Evolutionary conservation across 1,140 invertebrate species (phyloP), one percentile per base, ranked within the genome.

Genomic region (Stegodyphus dumicola): DNA sequence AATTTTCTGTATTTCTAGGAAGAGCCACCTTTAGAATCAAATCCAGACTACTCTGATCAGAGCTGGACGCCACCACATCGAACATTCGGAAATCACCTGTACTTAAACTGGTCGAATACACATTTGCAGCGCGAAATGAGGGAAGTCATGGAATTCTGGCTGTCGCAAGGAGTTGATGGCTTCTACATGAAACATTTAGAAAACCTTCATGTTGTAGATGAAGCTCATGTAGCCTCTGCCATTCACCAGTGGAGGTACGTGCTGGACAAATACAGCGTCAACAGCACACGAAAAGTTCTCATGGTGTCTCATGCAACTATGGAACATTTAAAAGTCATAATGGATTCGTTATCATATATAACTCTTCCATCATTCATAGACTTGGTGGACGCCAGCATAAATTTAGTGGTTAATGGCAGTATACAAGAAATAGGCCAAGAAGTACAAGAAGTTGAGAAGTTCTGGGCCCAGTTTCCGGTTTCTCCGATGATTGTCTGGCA

Each of bases 161-260:
- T 92, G 5, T 87, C 90, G 5, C 91, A 93, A 84, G 93, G 93
- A 3, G 93, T 96, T 0, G 94, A 95, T 90, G 95, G 95, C 0
- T 95, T 96, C 89, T 96, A 95, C 90, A 90, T 96, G 3, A 95
- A 95, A 89, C 94, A 94, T n/a, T 88, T 94, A 51, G 92, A 93
- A 89, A 87, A 91, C 33, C 91, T 92, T 1, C 89, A 91, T 87
- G 90, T 93, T 79, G 88, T 89, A 6, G 87, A 93, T 5, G 91
- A 92, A 56, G 60, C 64, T 7, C 76, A 86, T 48, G 51, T 86
- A 7, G 7, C 15, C 4, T 2, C 7, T n/a, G n/a, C 76, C 6
- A 52, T 86, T 2, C 70, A 54, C 13, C 64, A 76, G 53, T 80
- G 71, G 77, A 33, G 85, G 18, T 11, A 56, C 6, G 52, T 81